Evolutionary conservation across 2,797 vertebrate species (phyloP), one percentile per base, ranked within the genome.

Genomic region (Enteromius viviparus): DNA sequence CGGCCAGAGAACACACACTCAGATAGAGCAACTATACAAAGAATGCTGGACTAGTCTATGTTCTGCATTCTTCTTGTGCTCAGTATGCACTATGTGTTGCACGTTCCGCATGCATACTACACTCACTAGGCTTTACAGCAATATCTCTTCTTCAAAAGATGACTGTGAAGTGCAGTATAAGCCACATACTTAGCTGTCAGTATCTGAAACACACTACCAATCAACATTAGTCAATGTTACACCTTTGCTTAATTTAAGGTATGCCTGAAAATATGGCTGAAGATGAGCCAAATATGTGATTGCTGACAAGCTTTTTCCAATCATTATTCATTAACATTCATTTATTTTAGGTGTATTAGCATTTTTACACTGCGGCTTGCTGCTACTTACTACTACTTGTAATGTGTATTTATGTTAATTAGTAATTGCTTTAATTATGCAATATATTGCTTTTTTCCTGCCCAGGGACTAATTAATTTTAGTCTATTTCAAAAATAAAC

Each of bases 1-100:
- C 26, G 8, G 45, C 49, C 14, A 29, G 58, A 32, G 79, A 86
- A 77, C 81, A 81, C 77, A 81, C 79, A 84, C 84, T 70, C 80
- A 34, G 76, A 82, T 37, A 19, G 78, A n/a, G 23, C 21, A 37
- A 68, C 55, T 51, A 29, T 49, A 51, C 32, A 19, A 87, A 53
- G 37, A 69, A 70, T 10, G 32, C 6, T 7, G 6, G 12, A 15
- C 32, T 23, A 40, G 55, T n/a, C 34, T 40, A 21, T 12, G 64
- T 51, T 47, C 1, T 29, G 42, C 21, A 34, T 47, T 4, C 26
- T 4, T 45, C 26, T 47, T 78, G 1, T 26, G 42, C 42, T 76
- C 14, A 29, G 5, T 72, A 49, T 26, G 4, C 26, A 19, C 17
- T 19, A 11, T 37, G 32, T 69, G 8, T 66, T 68, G 53, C n/a